These are phyloP conservation scores for Aspidoscelis tigris DNA, from an alignment of 2,113 vertebrate genomes.

Conservation along the genomic window DNA sequence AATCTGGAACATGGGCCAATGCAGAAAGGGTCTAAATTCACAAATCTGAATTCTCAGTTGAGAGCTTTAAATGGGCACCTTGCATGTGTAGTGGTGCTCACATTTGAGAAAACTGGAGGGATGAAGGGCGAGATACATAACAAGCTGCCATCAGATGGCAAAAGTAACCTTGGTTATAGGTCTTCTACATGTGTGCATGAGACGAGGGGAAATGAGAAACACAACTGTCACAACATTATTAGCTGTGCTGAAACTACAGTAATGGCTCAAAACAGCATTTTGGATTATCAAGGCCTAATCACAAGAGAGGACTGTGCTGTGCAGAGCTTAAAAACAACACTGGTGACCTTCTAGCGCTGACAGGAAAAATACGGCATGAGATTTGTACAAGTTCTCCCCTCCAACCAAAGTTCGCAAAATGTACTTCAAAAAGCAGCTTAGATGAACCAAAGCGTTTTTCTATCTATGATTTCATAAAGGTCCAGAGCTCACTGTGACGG, in stretches of 20 bases:
- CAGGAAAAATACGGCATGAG: slow-evolving; percentile 64
- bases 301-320: slow-evolving; percentile 30
- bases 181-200: background rate
- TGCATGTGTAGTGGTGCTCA: background rate
- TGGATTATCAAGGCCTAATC: slow-evolving; percentile 46
- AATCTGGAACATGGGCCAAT: too few species aligned
- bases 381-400: slow-evolving; percentile 9
- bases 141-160: background rate
- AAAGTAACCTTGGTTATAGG: background rate
- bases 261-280: slow-evolving; percentile 21
- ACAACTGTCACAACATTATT: background rate
- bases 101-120: background rate
- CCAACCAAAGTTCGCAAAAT: background rate
- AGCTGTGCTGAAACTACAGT: background rate
- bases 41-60: too few species aligned
- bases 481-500: too few species aligned
- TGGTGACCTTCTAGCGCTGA: slow-evolving; percentile 66
- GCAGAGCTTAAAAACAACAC: slow-evolving; percentile 38
- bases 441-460: background rate
- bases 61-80: background rate
- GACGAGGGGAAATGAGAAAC: background rate
- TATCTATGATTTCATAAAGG: background rate
- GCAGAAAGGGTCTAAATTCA: too few species aligned
- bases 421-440: slow-evolving; percentile 2
- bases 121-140: background rate